Evolutionary conservation across 2,888 invertebrate species (phyloP).

Genomic region (Catonia carolina): DNA sequence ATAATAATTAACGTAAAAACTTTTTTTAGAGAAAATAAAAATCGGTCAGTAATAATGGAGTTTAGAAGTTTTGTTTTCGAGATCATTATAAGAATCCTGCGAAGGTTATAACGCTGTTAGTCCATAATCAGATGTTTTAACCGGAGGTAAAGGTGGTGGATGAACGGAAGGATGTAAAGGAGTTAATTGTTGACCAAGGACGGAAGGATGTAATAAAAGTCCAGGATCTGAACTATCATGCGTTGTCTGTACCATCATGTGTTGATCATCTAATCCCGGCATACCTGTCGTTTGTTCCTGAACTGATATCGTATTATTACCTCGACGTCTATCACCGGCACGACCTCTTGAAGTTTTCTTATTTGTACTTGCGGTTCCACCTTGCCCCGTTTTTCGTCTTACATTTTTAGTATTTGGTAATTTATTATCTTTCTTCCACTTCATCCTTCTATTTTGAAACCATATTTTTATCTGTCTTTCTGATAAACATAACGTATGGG

Average conservation of each 20-base stretch:
- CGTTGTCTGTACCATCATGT: conserved; percentile 20
- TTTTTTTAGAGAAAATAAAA: too few relatives aligned
- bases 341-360: conserved; percentile 39
- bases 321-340: conserved; percentile 24
- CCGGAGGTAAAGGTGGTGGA: conserved; percentile 28
- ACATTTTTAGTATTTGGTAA: conserved; percentile 78
- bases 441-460: conserved; percentile 81
- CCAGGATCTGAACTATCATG: conserved; percentile 16
- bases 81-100: background rate
- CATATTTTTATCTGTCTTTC: conserved; percentile 87
- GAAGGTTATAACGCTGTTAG: conserved; percentile 56
- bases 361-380: conserved; percentile 61
- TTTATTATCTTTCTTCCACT: conserved; percentile 84
- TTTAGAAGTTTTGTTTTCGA: too few relatives aligned
- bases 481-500: conserved; percentile 88
- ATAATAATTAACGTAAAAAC: too few relatives aligned
- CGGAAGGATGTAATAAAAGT: conserved; percentile 31
- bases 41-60: too few relatives aligned
- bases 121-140: conserved; percentile 65
- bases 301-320: conserved; percentile 38
- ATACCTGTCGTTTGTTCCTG: conserved; percentile 43
- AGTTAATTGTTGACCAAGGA: conserved; percentile 48
- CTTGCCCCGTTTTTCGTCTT: conserved; percentile 68
- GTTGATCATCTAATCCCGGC: conserved; percentile 17
- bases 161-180: conserved; percentile 31